Base-by-base conservation (phyloP, 2,888 invertebrate genomes). In the Campoletis raptor region DNA sequence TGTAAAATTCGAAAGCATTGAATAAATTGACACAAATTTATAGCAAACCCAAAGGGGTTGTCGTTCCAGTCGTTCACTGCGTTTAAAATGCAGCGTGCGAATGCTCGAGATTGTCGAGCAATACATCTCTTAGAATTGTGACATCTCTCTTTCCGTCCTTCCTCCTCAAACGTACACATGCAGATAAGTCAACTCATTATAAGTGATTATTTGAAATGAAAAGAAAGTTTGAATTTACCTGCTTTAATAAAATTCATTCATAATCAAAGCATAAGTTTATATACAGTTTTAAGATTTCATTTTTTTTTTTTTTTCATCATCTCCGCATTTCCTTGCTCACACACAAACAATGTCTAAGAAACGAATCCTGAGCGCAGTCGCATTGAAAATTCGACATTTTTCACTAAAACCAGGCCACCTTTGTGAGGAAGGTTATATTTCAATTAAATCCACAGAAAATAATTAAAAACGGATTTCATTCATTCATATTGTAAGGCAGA, bases 11-110 rank as follows among this genome's bases (percentile, higher is more conserved):
- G 7, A 57, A 54, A 40, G 4, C 52, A 37, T 24, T 40, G 40
- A 57, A 24, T 40, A 61, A 74, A 74, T 57, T 74, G 9, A 15
- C 8, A 21, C 54, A n/a, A 74, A 61, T 40, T 61, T 74, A 8
- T 21, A 24, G 21, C 18, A 24, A 70, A 18, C 18, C 6, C 45
- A 24, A 18, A 45, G 18, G 18, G 15, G 24, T 69, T 45, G 30
- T 48, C 70, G 45, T 45, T 70, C 15, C 15, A 42, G 15, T 67
- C 12, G n/a, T 67, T 12, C 3, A 40, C 40, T 18, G 18, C 30
- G 30, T 70, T 70, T 21, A 21, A n/a, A n/a, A n/a, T n/a, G n/a
- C n/a, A n/a, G n/a, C n/a, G 67, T 21, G 40, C 21, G 12, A 67
- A 21, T 67, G 21, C 67, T 37, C 67, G 21, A 12, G 67, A 10